Conservation (phyloP, 2,113 vertebrate genomes). For the Corythornis cristatus region DNA sequence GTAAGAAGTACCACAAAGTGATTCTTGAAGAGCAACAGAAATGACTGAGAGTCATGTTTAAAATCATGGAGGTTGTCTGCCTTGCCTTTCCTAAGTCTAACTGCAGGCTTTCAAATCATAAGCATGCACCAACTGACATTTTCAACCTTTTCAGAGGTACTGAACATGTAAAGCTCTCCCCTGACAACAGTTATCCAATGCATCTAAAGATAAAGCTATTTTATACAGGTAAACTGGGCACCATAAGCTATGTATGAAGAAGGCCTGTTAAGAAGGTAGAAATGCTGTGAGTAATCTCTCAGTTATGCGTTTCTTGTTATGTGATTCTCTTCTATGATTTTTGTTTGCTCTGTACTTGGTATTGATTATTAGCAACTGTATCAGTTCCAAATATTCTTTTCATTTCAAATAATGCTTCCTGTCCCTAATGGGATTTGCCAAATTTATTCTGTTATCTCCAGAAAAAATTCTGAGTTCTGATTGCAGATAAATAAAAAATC, state of each 20-base stretch:
- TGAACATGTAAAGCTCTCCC: neutral
- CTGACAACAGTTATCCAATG: neutral
- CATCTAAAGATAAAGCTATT: neutral
- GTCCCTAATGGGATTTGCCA: neutral
- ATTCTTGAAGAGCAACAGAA: neutral
- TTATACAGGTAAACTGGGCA: neutral
- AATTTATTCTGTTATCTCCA: neutral
- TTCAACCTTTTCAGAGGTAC: neutral
- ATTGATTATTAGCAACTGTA: neutral
- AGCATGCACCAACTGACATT: neutral
- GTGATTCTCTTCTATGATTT: neutral
- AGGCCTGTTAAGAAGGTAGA: neutral
- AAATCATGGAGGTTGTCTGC: neutral
- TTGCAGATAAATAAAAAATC: neutral
- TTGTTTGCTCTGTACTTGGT: neutral
- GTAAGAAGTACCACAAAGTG: neutral
- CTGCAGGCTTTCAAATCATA: neutral
- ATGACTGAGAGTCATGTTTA: neutral
- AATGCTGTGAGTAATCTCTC: neutral
- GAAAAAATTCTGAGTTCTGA: neutral
- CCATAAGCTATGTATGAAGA: neutral
- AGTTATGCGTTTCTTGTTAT: neutral
- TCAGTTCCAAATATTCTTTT: neutral
- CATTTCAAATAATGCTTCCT: neutral
- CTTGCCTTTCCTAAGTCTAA: neutral